Evolutionary conservation across 2,797 vertebrate genomes (phyloP), one percentile per base, ranked within the genome.

Genomic region (Acipenser transmontanus): DNA sequence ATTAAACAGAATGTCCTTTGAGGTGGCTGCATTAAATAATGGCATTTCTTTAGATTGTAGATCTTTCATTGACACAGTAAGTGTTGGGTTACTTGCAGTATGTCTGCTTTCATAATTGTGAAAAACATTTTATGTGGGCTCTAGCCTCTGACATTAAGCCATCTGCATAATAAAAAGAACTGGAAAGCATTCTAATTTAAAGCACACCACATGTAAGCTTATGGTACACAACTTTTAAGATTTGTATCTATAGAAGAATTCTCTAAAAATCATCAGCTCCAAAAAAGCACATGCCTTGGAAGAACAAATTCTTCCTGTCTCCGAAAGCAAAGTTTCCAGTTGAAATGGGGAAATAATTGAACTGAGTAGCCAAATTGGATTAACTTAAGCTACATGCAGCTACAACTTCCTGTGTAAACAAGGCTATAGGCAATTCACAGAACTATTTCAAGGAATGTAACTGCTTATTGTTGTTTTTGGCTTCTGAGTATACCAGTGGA

Each of bases 341-440:
- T 81, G 72, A 87, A 88, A 83, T 81, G 78, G 81, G 75, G 74
- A 84, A 82, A 73, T 81, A 80, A 87, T 81, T 74, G 72, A 90
- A 83, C 76, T 78, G 73, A 72, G 77, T 59, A 72, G 78, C 78
- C 79, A 78, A 80, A 89, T 82, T 85, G 78, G 82, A 86, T 88
- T 88, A 85, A 82, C 85, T 85, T 88, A 83, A 87, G 88, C 80
- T 87, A 76, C 80, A 78, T 82, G 72, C 76, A 81, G 80, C 77
- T 78, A 81, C 75, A 85, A 85, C 80, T 85, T 86, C 81, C 83
- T 87, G 84, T 85, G 81, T 89, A 88, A 89, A 91, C 86, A 90
- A 34, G 71, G 82, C 83, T 83, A 87, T 85, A 78, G 84, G 85
- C 84, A 87, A 82, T 87, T 88, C 84, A 78, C 80, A 82, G 83